A percentile compares a stretch with the other conserved stretches of the same genome.
phyloP scores from a whole-genome alignment of 1,140 invertebrate genomes.

The Drosophila bifasciata region DNA sequence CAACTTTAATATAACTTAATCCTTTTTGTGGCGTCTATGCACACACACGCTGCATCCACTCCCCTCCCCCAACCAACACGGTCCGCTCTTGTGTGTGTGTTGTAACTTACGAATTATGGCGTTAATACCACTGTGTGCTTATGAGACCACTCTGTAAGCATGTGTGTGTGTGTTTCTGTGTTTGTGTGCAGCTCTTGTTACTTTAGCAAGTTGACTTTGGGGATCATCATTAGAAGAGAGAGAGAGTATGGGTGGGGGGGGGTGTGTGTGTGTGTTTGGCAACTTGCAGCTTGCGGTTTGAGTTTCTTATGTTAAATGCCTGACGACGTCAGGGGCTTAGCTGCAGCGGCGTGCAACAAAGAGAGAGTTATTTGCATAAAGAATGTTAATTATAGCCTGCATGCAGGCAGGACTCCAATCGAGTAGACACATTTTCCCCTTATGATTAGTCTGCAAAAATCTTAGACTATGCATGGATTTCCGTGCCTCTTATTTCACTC shows the following conservation, averaged over 20 bases:
- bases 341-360: slow-evolving; percentile 10
- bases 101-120: slow-evolving; percentile 77
- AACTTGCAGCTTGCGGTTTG: slow-evolving; percentile 33
- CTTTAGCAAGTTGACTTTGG: slow-evolving; percentile 79
- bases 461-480: not conserved
- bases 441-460: not conserved
- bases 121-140: slow-evolving; percentile 77
- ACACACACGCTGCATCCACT: no score
- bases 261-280: slow-evolving; percentile 8
- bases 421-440: not conserved
- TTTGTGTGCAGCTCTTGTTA: slow-evolving; percentile 50
- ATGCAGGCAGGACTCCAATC: not conserved
- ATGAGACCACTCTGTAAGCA: slow-evolving; percentile 29
- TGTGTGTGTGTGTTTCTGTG: slow-evolving; percentile 8
- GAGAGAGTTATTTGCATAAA: slow-evolving; percentile 41
- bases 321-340: slow-evolving; percentile 38
- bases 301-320: slow-evolving; percentile 35
- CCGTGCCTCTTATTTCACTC: not conserved
- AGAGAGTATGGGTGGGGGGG: slow-evolving; percentile 1
- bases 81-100: slow-evolving; percentile 25
- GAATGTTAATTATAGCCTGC: slow-evolving; percentile 33
- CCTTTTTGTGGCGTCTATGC: slow-evolving; percentile 47
- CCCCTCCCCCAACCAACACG: not conserved
- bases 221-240: slow-evolving; percentile 82
- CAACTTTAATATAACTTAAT: slow-evolving; percentile 80